Evolutionary conservation across 2,888 invertebrate species (phyloP).

Genomic region (Noctua pronuba): DNA sequence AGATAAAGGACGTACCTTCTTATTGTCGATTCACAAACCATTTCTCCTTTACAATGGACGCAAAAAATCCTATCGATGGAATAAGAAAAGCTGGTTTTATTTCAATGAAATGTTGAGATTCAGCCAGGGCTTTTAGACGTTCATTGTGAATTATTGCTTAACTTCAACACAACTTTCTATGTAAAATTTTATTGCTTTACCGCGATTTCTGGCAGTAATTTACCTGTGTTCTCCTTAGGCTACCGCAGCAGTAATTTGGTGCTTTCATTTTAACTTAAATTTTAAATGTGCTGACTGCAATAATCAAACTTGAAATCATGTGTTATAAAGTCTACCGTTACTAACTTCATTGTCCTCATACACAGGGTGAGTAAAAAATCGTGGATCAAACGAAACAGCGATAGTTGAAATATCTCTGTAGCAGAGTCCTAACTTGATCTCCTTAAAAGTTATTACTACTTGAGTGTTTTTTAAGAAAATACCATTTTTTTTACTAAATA

Average conservation of each 20-base stretch:
- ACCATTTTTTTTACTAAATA: no score
- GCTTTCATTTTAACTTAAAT: not conserved
- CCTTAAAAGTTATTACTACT: no score
- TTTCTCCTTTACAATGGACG: conserved; percentile 73
- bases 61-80: conserved; percentile 67
- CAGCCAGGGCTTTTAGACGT: conserved; percentile 58
- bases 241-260: not conserved
- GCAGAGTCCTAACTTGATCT: no score
- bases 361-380: no score
- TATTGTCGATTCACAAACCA: conserved; percentile 77
- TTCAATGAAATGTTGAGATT: conserved; percentile 68
- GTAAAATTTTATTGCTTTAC: conserved; percentile 54
- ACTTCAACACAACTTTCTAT: conserved; percentile 50
- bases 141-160: conserved; percentile 63
- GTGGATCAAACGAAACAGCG: no score
- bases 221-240: conserved; percentile 7
- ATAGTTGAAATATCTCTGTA: no score
- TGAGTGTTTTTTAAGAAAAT: no score
- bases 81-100: conserved; percentile 69
- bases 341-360: conserved; percentile 1
- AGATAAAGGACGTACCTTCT: conserved; percentile 75
- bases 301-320: not conserved
- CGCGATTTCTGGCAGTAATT: conserved; percentile 43
- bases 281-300: not conserved
- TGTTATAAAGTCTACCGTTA: not conserved